Conservation (phyloP, 1,140 invertebrate genomes). For the Colletes gigas region DNA sequence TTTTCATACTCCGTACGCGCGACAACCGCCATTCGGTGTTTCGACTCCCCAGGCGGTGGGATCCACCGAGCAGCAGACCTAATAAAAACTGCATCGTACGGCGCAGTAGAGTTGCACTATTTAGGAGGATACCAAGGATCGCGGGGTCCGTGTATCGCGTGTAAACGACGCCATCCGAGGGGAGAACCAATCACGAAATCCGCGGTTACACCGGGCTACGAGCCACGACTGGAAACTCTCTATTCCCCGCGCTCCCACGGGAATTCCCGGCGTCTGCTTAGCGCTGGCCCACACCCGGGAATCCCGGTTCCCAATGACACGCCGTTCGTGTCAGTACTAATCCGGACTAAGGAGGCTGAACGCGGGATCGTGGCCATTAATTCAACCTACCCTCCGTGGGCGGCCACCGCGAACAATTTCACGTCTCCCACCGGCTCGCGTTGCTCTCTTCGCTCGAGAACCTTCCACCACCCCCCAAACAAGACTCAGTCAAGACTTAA, state of each 20-base stretch:
- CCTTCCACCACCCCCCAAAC: background rate
- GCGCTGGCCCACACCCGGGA: slow-evolving; percentile 47
- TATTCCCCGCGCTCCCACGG: slow-evolving; percentile 35
- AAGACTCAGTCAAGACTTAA: too few species aligned
- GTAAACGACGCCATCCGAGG: slow-evolving; percentile 21
- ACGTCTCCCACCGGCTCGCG: background rate
- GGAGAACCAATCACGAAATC: slow-evolving; percentile 33
- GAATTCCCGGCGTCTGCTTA: slow-evolving; percentile 51
- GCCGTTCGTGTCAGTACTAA: slow-evolving; percentile 74
- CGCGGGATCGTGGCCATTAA: slow-evolving; percentile 70
- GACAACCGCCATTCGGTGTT: background rate
- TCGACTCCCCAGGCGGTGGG: background rate
- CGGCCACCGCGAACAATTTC: slow-evolving; percentile 61
- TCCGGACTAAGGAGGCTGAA: slow-evolving; percentile 74
- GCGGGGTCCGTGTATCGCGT: slow-evolving; percentile 32
- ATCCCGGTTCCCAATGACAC: slow-evolving; percentile 73
- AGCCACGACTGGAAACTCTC: slow-evolving; percentile 6
- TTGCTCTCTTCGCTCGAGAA: background rate
- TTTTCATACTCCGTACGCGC: background rate
- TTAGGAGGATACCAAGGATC: slow-evolving; percentile 6
- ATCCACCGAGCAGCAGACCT: background rate
- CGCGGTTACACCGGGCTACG: slow-evolving; percentile 34
- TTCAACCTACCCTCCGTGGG: slow-evolving; percentile 60
- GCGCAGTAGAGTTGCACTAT: slow-evolving; percentile 12
- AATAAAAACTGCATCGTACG: slow-evolving; percentile 42